A percentile compares a stretch with the other conserved stretches of the same genome.
Evolutionary conservation across 2,113 vertebrate species (phyloP).

Genomic region (Daphoenositta chrysoptera): DNA sequence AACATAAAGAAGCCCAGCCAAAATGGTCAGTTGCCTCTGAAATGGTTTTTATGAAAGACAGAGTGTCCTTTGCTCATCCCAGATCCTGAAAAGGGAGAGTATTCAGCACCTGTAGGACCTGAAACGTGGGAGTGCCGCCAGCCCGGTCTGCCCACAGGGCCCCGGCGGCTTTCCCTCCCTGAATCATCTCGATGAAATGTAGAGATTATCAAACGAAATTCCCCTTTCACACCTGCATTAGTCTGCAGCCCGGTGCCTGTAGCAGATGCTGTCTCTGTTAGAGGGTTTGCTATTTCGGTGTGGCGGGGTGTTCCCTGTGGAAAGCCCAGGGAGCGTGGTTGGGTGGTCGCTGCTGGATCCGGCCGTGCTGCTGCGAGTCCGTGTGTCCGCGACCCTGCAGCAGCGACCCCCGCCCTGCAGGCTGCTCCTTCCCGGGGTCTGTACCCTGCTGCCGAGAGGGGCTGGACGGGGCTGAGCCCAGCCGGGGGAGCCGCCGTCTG

Average conservation of each 20-base stretch:
- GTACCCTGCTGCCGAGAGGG: fast-evolving
- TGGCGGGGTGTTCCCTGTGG: fast-evolving
- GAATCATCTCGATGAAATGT: background rate
- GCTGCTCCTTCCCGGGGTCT: fast-evolving
- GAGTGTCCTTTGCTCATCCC: background rate
- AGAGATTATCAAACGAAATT: background rate
- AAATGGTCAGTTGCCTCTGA: background rate
- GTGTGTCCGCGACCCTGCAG: fast-evolving
- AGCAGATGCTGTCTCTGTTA: fast-evolving
- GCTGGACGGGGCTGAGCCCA: background rate
- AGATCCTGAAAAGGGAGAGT: background rate
- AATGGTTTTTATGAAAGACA: background rate
- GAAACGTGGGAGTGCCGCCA: fast-evolving
- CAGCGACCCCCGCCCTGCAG: fast-evolving
- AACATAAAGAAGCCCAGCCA: background rate
- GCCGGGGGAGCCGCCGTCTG: background rate
- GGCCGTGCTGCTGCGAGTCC: fast-evolving
- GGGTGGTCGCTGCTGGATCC: background rate
- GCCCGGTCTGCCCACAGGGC: fast-evolving
- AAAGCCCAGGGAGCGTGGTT: fast-evolving
- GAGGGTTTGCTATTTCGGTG: fast-evolving
- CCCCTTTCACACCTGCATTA: background rate
- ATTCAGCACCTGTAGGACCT: background rate
- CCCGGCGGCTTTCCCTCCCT: background rate
- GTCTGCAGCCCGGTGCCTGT: background rate